These are phyloP conservation scores for Patella vulgata DNA, from an alignment of 1,140 invertebrate species.

Conservation along the genomic window DNA sequence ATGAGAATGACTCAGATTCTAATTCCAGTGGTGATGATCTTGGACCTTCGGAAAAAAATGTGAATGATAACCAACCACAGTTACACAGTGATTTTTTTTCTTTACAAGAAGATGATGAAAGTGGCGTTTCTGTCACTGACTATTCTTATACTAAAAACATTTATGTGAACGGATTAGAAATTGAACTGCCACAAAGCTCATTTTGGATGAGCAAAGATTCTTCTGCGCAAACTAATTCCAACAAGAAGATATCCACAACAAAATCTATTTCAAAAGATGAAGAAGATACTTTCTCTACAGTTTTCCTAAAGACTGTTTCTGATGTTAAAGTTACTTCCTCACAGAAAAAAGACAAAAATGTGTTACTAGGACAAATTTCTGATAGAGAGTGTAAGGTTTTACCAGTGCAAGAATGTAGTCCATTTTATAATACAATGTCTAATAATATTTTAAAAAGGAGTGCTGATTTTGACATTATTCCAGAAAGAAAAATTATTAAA, in stretches of 20 bases:
- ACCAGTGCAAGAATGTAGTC: no score
- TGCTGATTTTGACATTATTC: background rate
- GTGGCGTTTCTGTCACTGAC: conserved; percentile 6
- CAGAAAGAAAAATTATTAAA: background rate
- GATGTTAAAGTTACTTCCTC: no score
- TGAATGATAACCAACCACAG: background rate
- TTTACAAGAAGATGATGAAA: conserved; percentile 15
- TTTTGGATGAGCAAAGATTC: conserved; percentile 37
- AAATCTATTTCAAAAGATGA: no score
- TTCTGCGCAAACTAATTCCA: no score
- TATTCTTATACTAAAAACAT: conserved; percentile 1
- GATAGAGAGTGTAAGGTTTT: no score
- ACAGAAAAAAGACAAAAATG: no score
- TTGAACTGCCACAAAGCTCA: conserved; percentile 35
- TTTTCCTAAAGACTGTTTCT: no score
- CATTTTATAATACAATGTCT: background rate
- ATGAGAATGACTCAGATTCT: conserved; percentile 3
- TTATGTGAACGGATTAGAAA: background rate
- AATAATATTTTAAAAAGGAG: background rate
- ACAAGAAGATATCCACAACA: no score
- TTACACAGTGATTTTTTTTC: conserved; percentile 17
- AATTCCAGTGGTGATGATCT: no score
- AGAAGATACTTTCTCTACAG: no score
- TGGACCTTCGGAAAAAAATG: no score
- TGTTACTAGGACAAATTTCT: no score